Base-by-base conservation (phyloP, 64 coral and sea anemone genomes). In the Actinia tenebrosa region DNA sequence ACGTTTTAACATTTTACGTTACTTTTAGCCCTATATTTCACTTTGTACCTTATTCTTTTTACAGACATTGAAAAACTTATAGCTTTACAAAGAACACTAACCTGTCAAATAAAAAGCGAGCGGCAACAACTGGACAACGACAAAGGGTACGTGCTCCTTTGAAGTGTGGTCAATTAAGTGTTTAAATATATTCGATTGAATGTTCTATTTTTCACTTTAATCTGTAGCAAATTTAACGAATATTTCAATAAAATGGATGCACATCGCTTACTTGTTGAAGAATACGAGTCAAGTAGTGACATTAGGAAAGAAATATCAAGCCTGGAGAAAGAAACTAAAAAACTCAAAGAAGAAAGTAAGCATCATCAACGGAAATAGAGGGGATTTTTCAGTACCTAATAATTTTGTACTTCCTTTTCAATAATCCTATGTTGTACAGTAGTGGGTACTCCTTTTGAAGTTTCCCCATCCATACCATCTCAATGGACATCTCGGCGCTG, bases 281-380 rank as follows among this genome's bases (percentile, higher is more conserved):
- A 92, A 16, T 79, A 87, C 53, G 87, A 95, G 80, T 83, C 60
- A 19, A 66, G 59, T n/a, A 78, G 55, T 53, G 79, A 30, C n/a
- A 78, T 80, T n/a, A 72, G 91, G 10, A 53, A 50, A 64, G 77
- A 84, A 59, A 95, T 87, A 44, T 60, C 80, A 44, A 37, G 25
- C 37, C 94, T 91, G 54, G 91, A 83, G 55, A 78, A 89, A 13
- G 79, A 45, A 14, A 89, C 83, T 82, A 59, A 16, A 22, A 45
- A 82, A 45, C 17, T 95, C 68, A 53, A 47, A 62, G 78, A 89
- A 56, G 87, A 95, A 84, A 77, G 94, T 95, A 82, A 78, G 89
- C 22, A 45, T 18, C n/a, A 66, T 66, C 47, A 47, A 3, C 46
- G n/a, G n/a, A n/a, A n/a, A n/a, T n/a, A n/a, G n/a, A n/a, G n/a